A percentile compares a stretch with the other conserved stretches of the same genome.
These are phyloP conservation scores for Mugil cephalus DNA, from an alignment of 2,113 vertebrate genomes.

Conservation along the genomic window DNA sequence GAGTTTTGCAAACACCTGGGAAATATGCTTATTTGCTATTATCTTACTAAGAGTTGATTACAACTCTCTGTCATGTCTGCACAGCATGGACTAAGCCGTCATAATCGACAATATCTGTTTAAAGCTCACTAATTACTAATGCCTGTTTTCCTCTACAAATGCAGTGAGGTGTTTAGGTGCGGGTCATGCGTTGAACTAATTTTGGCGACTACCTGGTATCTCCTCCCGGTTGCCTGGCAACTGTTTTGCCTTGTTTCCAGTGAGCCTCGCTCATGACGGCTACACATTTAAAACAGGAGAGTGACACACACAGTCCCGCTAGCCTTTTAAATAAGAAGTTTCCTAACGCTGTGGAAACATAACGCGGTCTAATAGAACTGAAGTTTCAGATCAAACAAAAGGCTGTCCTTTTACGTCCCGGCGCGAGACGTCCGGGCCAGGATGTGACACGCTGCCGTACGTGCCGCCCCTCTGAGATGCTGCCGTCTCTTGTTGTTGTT, in stretches of 20 bases:
- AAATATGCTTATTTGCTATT: background rate
- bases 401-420: background rate
- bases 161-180: background rate
- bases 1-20: background rate
- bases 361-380: background rate
- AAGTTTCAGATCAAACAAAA: background rate
- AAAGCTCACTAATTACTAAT: background rate
- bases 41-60: background rate
- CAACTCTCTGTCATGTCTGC: background rate
- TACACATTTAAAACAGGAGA: conserved; percentile 8
- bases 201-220: background rate
- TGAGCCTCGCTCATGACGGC: background rate
- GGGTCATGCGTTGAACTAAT: background rate
- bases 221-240: conserved; percentile 15
- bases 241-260: background rate
- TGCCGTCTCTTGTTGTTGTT: conserved; percentile 37
- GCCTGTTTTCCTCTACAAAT: background rate
- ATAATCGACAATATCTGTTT: background rate
- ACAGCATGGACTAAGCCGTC: background rate
- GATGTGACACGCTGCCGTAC: conserved; percentile 21
- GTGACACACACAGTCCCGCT: background rate
- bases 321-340: background rate
- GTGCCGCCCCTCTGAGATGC: conserved; percentile 7
- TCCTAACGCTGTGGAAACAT: background rate
- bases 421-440: conserved; percentile 1